Evolutionary conservation across 1,140 invertebrate genomes (phyloP).

Genomic region (Microplitis demolitor): DNA sequence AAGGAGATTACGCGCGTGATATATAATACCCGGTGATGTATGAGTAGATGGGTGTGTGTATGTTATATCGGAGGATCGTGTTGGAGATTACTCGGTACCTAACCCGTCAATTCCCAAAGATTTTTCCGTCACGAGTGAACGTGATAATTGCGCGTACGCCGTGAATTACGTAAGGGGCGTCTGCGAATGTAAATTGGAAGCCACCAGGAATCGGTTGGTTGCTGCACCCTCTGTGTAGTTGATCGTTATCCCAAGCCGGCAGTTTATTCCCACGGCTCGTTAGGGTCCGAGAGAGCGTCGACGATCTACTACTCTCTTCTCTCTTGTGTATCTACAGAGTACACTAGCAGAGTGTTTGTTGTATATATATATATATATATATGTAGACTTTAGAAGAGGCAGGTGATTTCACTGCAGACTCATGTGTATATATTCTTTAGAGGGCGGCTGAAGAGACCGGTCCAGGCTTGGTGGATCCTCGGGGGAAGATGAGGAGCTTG

Average conservation of each 20-base stretch:
- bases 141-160: conserved; percentile 7
- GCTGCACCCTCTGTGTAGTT: conserved; percentile 14
- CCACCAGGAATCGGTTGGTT: conserved; percentile 4
- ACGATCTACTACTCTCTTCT: neutral
- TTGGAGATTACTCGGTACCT: neutral
- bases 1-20: no score
- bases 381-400: neutral
- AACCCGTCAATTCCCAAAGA: no score
- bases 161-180: conserved; percentile 27
- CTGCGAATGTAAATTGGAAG: conserved; percentile 29
- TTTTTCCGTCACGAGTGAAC: neutral
- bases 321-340: neutral
- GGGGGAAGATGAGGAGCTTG: conserved; percentile 4
- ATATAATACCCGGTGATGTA: no score
- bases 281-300: conserved; percentile 14
- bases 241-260: conserved; percentile 18
- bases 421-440: neutral
- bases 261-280: conserved; percentile 24
- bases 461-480: neutral
- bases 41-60: no score
- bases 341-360: no score
- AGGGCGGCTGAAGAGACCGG: neutral
- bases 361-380: neutral
- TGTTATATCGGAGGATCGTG: neutral
- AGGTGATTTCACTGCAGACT: neutral